Base-by-base conservation (phyloP, 2,797 vertebrate genomes). In the Emys orbicularis region DNA sequence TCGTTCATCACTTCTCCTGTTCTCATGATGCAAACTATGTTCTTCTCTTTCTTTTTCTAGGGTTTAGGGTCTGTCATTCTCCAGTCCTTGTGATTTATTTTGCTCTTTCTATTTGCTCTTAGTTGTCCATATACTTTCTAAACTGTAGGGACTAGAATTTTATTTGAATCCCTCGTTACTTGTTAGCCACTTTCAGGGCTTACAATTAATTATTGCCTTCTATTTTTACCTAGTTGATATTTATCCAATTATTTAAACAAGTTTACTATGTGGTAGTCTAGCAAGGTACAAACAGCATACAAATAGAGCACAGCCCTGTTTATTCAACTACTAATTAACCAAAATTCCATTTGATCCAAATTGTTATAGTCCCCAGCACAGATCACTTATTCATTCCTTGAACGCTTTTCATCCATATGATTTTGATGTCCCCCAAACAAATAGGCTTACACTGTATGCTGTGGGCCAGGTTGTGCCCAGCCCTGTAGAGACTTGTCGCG, bases 351-450 rank as follows among this genome's bases (percentile, higher is more conserved):
- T 84, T 92, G 41, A 80, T 23, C 59, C 86, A 91, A 77, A 34
- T 72, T 37, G 65, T 84, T 94, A 76, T 93, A 87, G 90, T 54
- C 23, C 49, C 37, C 12, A 0, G 2, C 81, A 61, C 19, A 8
- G 77, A 8, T 81, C 11, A 52, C 79, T 90, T 89, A 25, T 37
- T 88, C 93, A 52, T 89, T 91, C 49, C 18, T 89, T 84, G 76
- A 93, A 80, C 25, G 37, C 1, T 4, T 80, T 83, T 57, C 80
- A 23, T 84, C 68, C 68, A 49, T 37, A 37, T 72, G 50, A 50
- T 50, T 50, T 50, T 50, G 50, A 50, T 50, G 50, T 16, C 34
- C 56, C 18, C 34, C 34, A 37, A 87, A 81, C 47, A 41, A 92
- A 79, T 19, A 94, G n/a, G 65, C 4, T 23, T 19, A 81, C 12